These are phyloP conservation scores for Eupeodes luniger DNA, from an alignment of 2,888 invertebrate species.

Conservation along the genomic window DNA sequence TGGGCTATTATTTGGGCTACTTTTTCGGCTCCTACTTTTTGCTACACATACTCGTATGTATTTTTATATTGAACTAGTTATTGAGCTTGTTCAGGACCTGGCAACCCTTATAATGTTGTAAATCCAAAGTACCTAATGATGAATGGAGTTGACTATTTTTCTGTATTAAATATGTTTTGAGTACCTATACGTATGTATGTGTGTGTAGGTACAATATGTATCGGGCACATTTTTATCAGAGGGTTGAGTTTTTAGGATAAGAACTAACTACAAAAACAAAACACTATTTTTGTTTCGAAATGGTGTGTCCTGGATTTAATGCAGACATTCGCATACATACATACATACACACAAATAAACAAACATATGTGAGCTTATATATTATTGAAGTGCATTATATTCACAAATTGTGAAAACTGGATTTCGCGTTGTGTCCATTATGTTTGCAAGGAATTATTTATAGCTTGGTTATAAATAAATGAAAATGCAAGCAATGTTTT, in stretches of 20 bases:
- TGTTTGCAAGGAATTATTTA: conserved; percentile 51
- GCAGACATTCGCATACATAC: neutral
- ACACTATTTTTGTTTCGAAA: neutral
- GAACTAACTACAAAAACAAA: neutral
- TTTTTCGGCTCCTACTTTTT: too few relatives aligned
- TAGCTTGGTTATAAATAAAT: conserved; percentile 58
- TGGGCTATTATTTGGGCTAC: too few relatives aligned
- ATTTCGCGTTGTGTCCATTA: conserved; percentile 31
- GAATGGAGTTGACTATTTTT: conserved; percentile 27
- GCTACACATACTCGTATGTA: too few relatives aligned
- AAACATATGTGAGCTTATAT: conserved; percentile 61
- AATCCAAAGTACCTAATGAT: conserved; percentile 23
- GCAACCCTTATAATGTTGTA: neutral
- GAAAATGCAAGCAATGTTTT: conserved; percentile 45
- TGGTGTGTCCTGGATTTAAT: conserved; percentile 48
- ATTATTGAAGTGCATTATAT: conserved; percentile 61
- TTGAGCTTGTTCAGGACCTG: too few relatives aligned
- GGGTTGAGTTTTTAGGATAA: conserved; percentile 5
- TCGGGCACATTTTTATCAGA: neutral
- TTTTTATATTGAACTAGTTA: too few relatives aligned
- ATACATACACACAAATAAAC: neutral
- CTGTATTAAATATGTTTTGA: neutral
- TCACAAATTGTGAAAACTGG: conserved; percentile 43
- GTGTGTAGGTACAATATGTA: too few relatives aligned
- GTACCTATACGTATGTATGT: neutral